Evolutionary conservation across 2,113 vertebrate genomes (phyloP).

Genomic region (western clawed frog (Xenopus tropicalis)): DNA sequence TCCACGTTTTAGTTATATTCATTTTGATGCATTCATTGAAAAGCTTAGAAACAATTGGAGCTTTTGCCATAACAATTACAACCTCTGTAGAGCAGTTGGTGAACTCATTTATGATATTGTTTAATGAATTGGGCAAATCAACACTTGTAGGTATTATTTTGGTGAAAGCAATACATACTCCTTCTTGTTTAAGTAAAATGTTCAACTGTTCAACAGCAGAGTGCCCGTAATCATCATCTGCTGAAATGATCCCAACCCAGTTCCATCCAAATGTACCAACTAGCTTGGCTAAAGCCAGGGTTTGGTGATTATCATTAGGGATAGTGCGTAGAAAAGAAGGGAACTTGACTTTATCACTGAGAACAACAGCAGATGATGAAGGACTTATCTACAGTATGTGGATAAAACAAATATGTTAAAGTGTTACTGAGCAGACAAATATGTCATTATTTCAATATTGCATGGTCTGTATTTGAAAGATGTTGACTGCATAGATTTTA

Average conservation of each 20-base stretch:
- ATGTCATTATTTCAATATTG: too few species aligned
- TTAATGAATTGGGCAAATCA: slow-evolving; percentile 15
- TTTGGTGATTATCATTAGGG: slow-evolving; percentile 63
- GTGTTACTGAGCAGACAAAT: too few species aligned
- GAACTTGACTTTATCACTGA: slow-evolving; percentile 56
- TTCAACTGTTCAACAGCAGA: slow-evolving; percentile 56
- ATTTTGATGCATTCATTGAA: slow-evolving; percentile 53
- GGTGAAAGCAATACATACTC: slow-evolving; percentile 56
- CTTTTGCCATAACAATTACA: slow-evolving; percentile 57
- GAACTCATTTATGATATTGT: slow-evolving; percentile 46
- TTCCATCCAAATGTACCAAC: slow-evolving; percentile 56
- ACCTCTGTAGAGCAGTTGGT: slow-evolving; percentile 52
- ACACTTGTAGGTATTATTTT: slow-evolving; percentile 52
- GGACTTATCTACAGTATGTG: slow-evolving; percentile 59
- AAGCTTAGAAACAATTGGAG: slow-evolving; percentile 51
- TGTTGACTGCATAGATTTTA: too few species aligned
- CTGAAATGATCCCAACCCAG: slow-evolving; percentile 62
- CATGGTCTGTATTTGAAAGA: too few species aligned
- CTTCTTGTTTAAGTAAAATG: slow-evolving; percentile 31
- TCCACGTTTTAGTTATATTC: slow-evolving; percentile 57
- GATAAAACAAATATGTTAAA: neutral
- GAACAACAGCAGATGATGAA: slow-evolving; percentile 53
- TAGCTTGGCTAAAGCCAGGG: slow-evolving; percentile 53
- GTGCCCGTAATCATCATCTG: slow-evolving; percentile 62
- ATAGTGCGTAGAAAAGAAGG: slow-evolving; percentile 59